Base-by-base conservation (phyloP, 2,888 invertebrate species). In the Hyposoter didymator region DNA sequence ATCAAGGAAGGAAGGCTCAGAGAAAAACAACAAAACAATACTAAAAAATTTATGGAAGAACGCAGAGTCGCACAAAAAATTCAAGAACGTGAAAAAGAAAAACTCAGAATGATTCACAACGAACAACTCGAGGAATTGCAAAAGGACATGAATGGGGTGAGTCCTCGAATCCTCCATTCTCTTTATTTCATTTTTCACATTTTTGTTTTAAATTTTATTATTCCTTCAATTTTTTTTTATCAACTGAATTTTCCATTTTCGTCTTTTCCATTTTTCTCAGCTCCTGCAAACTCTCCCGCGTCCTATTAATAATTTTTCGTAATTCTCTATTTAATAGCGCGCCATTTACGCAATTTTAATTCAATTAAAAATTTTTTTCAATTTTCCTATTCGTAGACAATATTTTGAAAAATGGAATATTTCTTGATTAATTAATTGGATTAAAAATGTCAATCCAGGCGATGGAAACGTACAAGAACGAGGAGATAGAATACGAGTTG, bases 1-100 rank as follows among this genome's bases (percentile, higher is more conserved):
- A 99, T 99, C 94, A 98, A 98, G 91, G 99, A 99, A 93, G 96
- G 99, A 64, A 95, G 99, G 66, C 95, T 99, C 81, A 95, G 98
- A 43, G 99, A 99, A 94, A 98, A 99, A 94, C 99, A 99, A 91
- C 98, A 99, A 93, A 99, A 99, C 94, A 99, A 99, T 94, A 99
- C 98, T 78, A 99, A 99, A 94, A 98, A 98, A 91, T 99, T 99
- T 93, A 97, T 99, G 95, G 99, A 99, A 90, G 99, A 99, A 94
- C 95, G 98, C 82, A 98, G 97, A 95, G 96, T 96, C 86, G 97
- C 97, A 76, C 97, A 97, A 81, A 97, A 98, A 92, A 98, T 99
- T 91, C 99, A 99, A 91, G 96, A 96, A 83, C 97, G 98, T 88
- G 98, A 99, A 93, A 97, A 97, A 93, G 98, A 99, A 88, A 98